Evolutionary conservation across 2,113 vertebrate genomes (phyloP).

Genomic region (Seriola rivoliana): DNA sequence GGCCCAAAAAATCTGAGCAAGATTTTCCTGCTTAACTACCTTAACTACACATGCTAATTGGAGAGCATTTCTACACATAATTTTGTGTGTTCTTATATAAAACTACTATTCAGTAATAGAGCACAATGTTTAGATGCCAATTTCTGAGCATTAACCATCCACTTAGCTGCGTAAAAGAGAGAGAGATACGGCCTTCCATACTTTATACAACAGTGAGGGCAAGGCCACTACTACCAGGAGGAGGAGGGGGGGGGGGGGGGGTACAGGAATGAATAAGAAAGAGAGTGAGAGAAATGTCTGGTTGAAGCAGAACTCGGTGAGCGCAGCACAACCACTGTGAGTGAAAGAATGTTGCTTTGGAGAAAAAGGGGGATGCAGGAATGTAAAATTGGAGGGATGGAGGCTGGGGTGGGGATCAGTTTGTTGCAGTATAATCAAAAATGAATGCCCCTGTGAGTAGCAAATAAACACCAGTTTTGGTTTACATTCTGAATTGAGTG

Average conservation of each 20-base stretch:
- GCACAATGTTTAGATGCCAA: neutral
- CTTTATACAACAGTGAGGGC: slow-evolving; percentile 7
- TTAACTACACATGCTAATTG: too few relatives aligned
- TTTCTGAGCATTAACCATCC: slow-evolving; percentile 14
- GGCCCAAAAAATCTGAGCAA: too few relatives aligned
- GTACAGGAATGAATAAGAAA: slow-evolving; percentile 1
- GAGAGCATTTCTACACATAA: neutral
- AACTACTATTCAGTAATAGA: neutral
- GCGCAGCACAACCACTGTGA: slow-evolving; percentile 21
- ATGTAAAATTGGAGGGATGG: slow-evolving; percentile 14
- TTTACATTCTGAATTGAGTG: slow-evolving; percentile 15
- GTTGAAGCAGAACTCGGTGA: neutral
- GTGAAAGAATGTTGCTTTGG: slow-evolving; percentile 9
- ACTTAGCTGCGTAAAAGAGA: slow-evolving; percentile 5
- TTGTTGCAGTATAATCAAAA: slow-evolving; percentile 20
- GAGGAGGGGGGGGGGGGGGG: neutral
- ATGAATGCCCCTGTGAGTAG: slow-evolving; percentile 4
- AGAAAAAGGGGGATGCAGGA: neutral
- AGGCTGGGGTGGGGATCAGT: neutral
- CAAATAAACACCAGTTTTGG: slow-evolving; percentile 24
- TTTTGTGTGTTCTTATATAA: neutral
- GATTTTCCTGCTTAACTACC: too few relatives aligned
- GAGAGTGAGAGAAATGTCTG: neutral
- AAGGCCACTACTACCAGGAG: slow-evolving; percentile 2
- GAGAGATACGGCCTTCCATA: neutral